These are phyloP conservation scores for Lota lota DNA, from an alignment of 2,113 vertebrate genomes.

Conservation along the genomic window DNA sequence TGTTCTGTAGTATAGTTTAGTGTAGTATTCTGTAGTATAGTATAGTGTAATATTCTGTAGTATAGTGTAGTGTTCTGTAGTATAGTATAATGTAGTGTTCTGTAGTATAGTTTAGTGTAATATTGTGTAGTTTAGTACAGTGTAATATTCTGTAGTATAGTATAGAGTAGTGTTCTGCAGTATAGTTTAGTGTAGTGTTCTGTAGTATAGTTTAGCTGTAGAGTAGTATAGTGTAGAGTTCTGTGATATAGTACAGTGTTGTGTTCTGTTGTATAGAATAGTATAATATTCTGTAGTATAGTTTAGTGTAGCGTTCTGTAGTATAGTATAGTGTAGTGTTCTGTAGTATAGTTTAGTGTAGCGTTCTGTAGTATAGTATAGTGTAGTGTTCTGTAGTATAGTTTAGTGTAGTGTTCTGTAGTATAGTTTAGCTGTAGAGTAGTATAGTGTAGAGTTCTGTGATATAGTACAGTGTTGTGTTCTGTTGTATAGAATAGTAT, in stretches of 20 bases:
- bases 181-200: background rate
- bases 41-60: background rate
- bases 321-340: background rate
- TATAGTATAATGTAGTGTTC: no score
- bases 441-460: background rate
- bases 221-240: background rate
- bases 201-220: background rate
- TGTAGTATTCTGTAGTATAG: background rate
- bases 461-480: background rate
- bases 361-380: background rate
- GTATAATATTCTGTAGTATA: background rate
- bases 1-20: background rate
- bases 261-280: background rate
- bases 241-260: background rate
- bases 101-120: background rate
- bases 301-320: no score
- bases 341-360: background rate
- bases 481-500: background rate
- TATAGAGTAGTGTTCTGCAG: no score
- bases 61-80: no score
- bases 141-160: background rate
- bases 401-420: background rate
- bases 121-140: background rate
- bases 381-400: background rate
- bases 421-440: background rate